phyloP scores from a whole-genome alignment of 2,797 vertebrate genomes.

The Melanotaenia boesemani region DNA sequence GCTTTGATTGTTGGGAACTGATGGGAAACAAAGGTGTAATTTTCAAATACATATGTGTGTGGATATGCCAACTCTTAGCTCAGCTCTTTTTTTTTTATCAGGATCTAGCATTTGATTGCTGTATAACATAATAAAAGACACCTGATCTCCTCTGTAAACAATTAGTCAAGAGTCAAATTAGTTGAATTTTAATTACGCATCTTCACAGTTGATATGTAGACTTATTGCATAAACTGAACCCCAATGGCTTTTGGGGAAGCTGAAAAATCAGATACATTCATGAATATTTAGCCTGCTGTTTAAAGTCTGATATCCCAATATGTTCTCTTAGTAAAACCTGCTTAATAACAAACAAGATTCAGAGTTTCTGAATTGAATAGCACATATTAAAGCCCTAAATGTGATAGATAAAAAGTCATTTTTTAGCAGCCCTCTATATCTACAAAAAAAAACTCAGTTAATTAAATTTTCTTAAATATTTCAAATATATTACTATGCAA shows the following conservation, averaged over 20 bases:
- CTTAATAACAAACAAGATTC: background rate
- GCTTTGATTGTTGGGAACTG: conserved; percentile 10
- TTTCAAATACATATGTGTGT: conserved; percentile 22
- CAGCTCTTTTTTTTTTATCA: background rate
- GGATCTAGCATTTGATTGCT: background rate
- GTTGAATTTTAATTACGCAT: background rate
- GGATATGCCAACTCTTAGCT: background rate
- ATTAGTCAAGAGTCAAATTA: background rate
- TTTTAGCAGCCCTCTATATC: background rate
- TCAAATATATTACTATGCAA: background rate
- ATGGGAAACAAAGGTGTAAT: conserved; percentile 26
- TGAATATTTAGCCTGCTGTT: no score
- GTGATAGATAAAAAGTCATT: background rate
- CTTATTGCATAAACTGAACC: background rate
- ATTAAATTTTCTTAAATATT: background rate
- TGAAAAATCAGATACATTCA: background rate
- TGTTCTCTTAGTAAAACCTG: background rate
- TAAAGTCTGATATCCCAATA: background rate
- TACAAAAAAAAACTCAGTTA: background rate
- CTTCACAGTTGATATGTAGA: background rate
- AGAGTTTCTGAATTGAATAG: background rate
- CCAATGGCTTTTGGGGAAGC: background rate
- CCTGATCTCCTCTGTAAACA: background rate
- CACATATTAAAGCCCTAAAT: background rate
- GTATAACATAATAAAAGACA: background rate